phyloP scores from a whole-genome alignment of 2,113 vertebrate genomes.

The Sakesphorus luctuosus region DNA sequence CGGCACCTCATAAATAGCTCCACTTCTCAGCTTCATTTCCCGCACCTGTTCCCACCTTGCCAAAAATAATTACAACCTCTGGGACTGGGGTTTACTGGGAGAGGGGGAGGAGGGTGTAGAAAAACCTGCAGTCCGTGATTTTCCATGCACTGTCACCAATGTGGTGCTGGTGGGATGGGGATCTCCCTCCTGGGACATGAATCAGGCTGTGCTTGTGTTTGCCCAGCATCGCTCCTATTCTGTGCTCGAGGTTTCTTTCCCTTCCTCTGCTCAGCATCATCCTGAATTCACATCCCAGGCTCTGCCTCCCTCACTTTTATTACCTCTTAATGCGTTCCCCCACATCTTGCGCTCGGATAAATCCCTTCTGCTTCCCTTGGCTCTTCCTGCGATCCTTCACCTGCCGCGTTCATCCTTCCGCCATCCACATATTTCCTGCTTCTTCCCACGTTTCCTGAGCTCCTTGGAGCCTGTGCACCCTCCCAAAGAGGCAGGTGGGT shows the following conservation, averaged over 20 bases:
- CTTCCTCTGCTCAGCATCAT: not conserved
- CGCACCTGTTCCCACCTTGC: constrained; percentile 12
- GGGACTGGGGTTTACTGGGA: not conserved
- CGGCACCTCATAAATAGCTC: constrained; percentile 8
- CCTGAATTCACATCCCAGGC: not conserved
- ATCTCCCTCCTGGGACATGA: constrained; percentile 5
- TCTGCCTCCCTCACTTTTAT: not conserved
- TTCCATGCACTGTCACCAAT: accelerated
- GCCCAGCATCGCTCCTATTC: accelerated
- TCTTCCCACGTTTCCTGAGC: not conserved
- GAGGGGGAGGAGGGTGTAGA: not conserved
- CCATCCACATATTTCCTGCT: not conserved
- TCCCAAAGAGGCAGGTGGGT: not conserved
- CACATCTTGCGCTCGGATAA: accelerated
- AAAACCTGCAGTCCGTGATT: not conserved
- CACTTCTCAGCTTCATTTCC: not conserved
- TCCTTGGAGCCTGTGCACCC: not conserved
- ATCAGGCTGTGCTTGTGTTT: not conserved
- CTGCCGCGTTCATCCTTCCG: not conserved
- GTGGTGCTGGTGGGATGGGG: not conserved
- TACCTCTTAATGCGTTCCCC: not conserved
- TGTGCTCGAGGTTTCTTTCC: not conserved
- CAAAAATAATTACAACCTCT: constrained; percentile 39
- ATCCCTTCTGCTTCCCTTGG: not conserved
- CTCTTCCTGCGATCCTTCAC: not conserved